Conservation (phyloP, 2,113 vertebrate species). For the Columba livia region DNA sequence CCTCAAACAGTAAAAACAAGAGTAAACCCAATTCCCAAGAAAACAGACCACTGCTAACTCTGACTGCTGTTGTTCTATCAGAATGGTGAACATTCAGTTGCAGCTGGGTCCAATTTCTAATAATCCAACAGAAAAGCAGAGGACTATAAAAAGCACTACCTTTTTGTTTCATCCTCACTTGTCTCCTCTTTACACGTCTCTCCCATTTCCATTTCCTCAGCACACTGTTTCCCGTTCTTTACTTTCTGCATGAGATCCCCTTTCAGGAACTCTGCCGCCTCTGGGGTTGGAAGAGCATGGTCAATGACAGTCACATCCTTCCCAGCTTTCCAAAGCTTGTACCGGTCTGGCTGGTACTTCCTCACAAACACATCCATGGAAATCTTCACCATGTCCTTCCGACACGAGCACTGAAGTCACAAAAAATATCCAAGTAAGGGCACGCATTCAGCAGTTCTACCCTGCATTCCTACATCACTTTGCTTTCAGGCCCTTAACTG, state of each 20-base stretch:
- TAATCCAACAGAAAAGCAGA: neutral
- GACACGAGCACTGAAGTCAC: constrained; percentile 89
- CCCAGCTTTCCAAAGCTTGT: constrained; percentile 93
- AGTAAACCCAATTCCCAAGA: neutral
- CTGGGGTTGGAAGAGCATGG: constrained; percentile 88
- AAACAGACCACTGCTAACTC: neutral
- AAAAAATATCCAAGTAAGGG: neutral
- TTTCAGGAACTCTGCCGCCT: constrained; percentile 83
- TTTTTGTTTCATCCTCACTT: constrained; percentile 67
- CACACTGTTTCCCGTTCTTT: constrained; percentile 64
- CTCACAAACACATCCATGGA: constrained; percentile 97
- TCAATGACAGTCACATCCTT: constrained; percentile 89
- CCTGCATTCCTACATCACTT: neutral
- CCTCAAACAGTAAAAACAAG: neutral
- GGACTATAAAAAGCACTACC: constrained; percentile 14
- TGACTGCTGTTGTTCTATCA: neutral
- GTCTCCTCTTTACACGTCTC: neutral
- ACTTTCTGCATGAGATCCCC: constrained; percentile 70
- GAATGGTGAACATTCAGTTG: neutral
- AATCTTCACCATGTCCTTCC: constrained; percentile 98
- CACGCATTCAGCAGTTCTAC: neutral
- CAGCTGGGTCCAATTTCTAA: neutral
- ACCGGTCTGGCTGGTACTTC: constrained; percentile 94
- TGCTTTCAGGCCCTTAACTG: neutral
- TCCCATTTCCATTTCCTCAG: constrained; percentile 62